A percentile compares a stretch with the other conserved stretches of the same genome.
These are phyloP conservation scores for Drosophila lacicola DNA, from an alignment of 2,888 invertebrate genomes.

Conservation along the genomic window DNA sequence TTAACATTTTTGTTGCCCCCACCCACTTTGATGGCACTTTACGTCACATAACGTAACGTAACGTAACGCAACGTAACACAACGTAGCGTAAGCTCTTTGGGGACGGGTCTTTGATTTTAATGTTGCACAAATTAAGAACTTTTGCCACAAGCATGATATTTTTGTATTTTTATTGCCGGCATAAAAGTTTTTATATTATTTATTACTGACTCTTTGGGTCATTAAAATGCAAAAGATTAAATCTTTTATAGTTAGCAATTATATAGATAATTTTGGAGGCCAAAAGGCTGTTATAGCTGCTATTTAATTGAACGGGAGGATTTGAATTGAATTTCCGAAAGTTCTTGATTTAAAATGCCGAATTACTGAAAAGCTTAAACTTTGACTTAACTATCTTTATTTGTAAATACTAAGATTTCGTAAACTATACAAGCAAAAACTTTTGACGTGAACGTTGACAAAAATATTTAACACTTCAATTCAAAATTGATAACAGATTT, in stretches of 20 bases:
- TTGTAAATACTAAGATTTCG: too few relatives aligned
- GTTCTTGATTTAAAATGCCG: too few relatives aligned
- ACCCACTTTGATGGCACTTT: constrained; percentile 15
- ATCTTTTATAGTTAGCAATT: constrained; percentile 11
- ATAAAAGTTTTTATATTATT: constrained; percentile 18
- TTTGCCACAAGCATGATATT: background rate
- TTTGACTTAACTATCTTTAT: too few relatives aligned
- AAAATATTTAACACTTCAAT: too few relatives aligned
- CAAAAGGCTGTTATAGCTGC: too few relatives aligned
- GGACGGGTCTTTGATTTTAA: constrained; percentile 21
- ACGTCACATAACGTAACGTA: background rate
- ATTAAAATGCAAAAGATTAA: constrained; percentile 7
- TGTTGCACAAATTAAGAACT: constrained; percentile 5
- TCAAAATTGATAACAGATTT: too few relatives aligned
- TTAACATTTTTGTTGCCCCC: constrained; percentile 59
- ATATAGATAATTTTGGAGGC: too few relatives aligned
- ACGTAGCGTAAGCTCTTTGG: constrained; percentile 9
- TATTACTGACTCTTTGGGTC: constrained; percentile 3
- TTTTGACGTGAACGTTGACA: too few relatives aligned
- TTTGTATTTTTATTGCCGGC: constrained; percentile 21
- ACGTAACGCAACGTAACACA: background rate
- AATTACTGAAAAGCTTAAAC: too few relatives aligned
- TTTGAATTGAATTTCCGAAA: too few relatives aligned
- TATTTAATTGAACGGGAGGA: too few relatives aligned
- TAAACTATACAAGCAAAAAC: too few relatives aligned